These are phyloP conservation scores for Chaenocephalus aceratus DNA, from an alignment of 2,113 vertebrate genomes.

Conservation along the genomic window DNA sequence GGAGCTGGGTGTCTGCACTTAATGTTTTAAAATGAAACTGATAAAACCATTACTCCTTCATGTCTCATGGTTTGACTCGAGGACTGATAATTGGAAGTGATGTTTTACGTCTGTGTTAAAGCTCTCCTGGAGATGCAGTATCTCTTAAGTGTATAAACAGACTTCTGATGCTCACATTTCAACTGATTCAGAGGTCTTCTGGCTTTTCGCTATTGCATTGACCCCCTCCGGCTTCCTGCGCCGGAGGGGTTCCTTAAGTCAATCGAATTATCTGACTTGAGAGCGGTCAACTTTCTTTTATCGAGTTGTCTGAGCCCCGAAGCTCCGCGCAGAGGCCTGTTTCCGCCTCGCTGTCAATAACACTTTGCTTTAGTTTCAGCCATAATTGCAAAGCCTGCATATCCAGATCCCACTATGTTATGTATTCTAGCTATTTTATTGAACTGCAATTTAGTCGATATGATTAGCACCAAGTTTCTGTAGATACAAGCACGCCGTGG, in stretches of 20 bases:
- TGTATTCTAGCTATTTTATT: slow-evolving; percentile 8
- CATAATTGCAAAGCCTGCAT: slow-evolving; percentile 4
- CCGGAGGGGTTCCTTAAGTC: slow-evolving; percentile 73
- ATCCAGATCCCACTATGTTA: neutral
- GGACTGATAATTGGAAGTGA: slow-evolving; percentile 19
- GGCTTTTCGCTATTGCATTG: slow-evolving; percentile 70
- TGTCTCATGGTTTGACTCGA: neutral
- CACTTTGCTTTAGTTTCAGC: slow-evolving; percentile 57
- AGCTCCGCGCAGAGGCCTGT: slow-evolving; percentile 55
- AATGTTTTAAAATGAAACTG: neutral
- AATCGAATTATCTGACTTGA: slow-evolving; percentile 78
- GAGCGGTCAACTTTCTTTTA: slow-evolving; percentile 78
- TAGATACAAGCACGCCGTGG: neutral
- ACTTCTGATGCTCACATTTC: slow-evolving; percentile 51
- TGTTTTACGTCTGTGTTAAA: slow-evolving; percentile 21
- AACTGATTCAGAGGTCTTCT: slow-evolving; percentile 60
- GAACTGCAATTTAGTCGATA: neutral
- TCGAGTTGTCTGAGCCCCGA: slow-evolving; percentile 71
- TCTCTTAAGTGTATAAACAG: slow-evolving; percentile 14
- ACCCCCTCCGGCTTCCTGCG: slow-evolving; percentile 74
- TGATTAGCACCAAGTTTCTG: neutral
- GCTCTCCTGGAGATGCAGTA: slow-evolving; percentile 3
- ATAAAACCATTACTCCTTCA: neutral
- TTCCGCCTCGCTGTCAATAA: slow-evolving; percentile 68
- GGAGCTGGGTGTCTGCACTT: too few species aligned